Base-by-base conservation (phyloP, 2,113 vertebrate genomes). In the Alces alces region DNA sequence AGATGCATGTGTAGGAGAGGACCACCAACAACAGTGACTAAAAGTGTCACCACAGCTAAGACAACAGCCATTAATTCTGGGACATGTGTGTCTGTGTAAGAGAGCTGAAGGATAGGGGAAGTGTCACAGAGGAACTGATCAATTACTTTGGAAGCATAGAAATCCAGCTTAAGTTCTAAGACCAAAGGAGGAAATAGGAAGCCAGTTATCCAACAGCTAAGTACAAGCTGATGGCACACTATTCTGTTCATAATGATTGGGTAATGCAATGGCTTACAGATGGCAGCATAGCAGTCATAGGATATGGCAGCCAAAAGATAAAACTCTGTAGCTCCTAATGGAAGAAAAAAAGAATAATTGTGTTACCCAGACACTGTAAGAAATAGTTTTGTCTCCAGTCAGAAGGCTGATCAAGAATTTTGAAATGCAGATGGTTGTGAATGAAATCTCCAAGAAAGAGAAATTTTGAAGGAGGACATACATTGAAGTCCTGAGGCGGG, bases 41-140 rank as follows among this genome's bases (percentile, higher is more conserved):
- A 6, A 64, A 64, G 60, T 64, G 14, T 64, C 28, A 64, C 60
- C 5, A 16, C 28, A 33, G 14, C 60, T 64, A 64, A 64, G 60
- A 33, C 60, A 16, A 64, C 33, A 64, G 60, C 60, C 30, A 16
- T 64, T 6, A 61, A 3, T 64, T 33, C 28, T 64, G 30, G 28
- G 60, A 64, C 5, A 30, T 28, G 13, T 16, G 60, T 64, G 6
- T 61, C 28, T 30, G 60, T 64, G 60, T 13, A 16, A 64, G 60
- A 64, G 30, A 64, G 60, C 60, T 64, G 60, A 12, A 64, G 28
- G 28, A 33, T 33, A 33, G 55, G 55, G 21, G 30, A 30, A 30
- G 60, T 64, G 60, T 95, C 97, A 91, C 96, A 97, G 16, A 97
- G 33, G 39, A 97, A 97, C 17, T 96, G 97, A 73, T 97, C 89